Base-by-base conservation (phyloP, 2,888 invertebrate species). In the Brachyptera risi region DNA sequence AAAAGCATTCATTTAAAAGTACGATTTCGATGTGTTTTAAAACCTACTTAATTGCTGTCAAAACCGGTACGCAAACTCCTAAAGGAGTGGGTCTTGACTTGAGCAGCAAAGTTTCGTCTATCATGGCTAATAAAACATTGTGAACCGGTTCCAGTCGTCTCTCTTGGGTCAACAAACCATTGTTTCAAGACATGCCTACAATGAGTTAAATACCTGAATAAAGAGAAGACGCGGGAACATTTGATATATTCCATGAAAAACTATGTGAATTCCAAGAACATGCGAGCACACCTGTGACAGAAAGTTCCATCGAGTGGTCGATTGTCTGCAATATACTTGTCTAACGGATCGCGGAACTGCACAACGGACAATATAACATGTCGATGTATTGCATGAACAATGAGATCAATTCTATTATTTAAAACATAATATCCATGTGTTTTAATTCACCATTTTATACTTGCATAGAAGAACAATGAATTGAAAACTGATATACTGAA, bases 1-100 rank as follows among this genome's bases (percentile, higher is more conserved):
- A 15, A 38, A 26, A 51, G 35, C 17, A 11, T 38, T 35, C 50
- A 59, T 51, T 51, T 47, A 47, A 42, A 56, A 60, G 51, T 56
- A 56, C 51, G 47, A 60, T 56, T 56, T 60, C 56, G 26, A 47
- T 56, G 56, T 47, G 60, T 60, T 58, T 58, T 58, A 58, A 47
- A 27, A 40, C n/a, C 58, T 44, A 58, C 56, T 56, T 59, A 56
- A 60, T 42, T 26, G 59, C 51, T 59, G 59, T 60, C 60, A 44
- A 27, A 31, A 60, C 31, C 56, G 56, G 60, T n/a, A 35, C n/a
- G n/a, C n/a, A n/a, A n/a, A n/a, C n/a, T n/a, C n/a, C n/a, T n/a
- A 15, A 15, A 19, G 50, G 27, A 49, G 49, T 49, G 49, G 49
- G 49, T 49, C 49, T 49, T 49, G 4, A 9, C 21, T 9, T 21